Conservation (phyloP, 2,113 vertebrate species). For the Nycticorax nycticorax region DNA sequence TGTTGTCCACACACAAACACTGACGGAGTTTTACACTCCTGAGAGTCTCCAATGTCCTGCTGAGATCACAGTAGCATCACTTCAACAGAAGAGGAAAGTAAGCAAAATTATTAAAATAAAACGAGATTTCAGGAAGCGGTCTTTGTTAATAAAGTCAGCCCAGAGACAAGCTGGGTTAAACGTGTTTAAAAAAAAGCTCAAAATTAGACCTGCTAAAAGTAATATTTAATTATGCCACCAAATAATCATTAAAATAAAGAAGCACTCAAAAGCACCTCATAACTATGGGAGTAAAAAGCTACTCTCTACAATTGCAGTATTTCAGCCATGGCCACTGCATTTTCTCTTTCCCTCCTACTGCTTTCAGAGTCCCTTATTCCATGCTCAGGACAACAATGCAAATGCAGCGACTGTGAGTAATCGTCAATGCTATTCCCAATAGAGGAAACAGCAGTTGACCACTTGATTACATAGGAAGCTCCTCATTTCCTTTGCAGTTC, state of each 20-base stretch:
- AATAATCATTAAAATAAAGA: background rate
- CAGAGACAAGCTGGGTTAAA: background rate
- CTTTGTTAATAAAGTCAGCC: background rate
- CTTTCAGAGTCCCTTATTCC: background rate
- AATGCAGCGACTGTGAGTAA: background rate
- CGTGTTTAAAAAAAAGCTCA: background rate
- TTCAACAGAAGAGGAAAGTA: background rate
- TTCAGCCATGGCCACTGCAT: background rate
- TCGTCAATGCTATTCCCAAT: background rate
- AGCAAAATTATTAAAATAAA: background rate
- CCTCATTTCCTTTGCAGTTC: constrained; percentile 55
- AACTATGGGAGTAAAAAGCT: background rate
- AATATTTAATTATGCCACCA: background rate
- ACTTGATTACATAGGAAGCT: constrained; percentile 62
- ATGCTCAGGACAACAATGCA: background rate
- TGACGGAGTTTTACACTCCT: background rate
- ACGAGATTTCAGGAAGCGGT: background rate
- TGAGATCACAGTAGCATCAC: background rate
- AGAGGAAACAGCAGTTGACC: constrained; percentile 47
- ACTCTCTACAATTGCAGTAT: background rate
- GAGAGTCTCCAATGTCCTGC: background rate
- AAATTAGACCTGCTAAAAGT: background rate
- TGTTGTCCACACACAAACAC: background rate
- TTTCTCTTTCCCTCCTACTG: background rate
- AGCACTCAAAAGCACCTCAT: background rate